phyloP scores from a whole-genome alignment of 1,140 invertebrate species.

The Conus ventricosus region DNA sequence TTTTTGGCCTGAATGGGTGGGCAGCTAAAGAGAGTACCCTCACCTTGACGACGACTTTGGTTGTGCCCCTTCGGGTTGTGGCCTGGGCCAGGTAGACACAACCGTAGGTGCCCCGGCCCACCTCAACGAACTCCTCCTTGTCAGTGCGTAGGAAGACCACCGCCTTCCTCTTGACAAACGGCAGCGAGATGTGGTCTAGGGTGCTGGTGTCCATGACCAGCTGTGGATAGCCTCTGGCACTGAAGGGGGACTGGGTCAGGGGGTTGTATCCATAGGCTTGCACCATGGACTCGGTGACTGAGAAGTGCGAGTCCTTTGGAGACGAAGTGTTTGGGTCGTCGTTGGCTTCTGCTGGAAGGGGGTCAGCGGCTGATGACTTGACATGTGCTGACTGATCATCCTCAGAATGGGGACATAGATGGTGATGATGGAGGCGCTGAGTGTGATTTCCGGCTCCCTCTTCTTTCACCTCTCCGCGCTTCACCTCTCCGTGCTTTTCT shows the following conservation, averaged over 20 bases:
- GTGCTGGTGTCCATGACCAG: conserved; percentile 8
- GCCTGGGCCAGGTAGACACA: conserved; percentile 47
- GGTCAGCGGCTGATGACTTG: background rate
- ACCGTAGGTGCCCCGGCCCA: conserved; percentile 49
- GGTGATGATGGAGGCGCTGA: background rate
- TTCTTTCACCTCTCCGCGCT: background rate
- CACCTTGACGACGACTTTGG: conserved; percentile 46
- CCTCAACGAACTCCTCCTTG: conserved; percentile 44
- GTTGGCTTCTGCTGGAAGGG: background rate
- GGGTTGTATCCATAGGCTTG: conserved; percentile 35
- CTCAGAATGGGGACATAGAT: background rate
- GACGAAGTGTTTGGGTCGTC: background rate
- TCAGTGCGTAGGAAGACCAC: conserved; percentile 39
- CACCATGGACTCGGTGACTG: conserved; percentile 24
- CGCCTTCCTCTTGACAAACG: conserved; percentile 37
- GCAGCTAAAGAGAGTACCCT: background rate
- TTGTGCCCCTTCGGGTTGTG: conserved; percentile 27
- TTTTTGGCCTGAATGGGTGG: too few relatives aligned
- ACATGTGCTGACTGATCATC: background rate
- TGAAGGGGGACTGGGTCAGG: conserved; percentile 32
- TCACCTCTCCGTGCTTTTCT: background rate
- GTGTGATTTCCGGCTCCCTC: background rate
- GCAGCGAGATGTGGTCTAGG: conserved; percentile 44
- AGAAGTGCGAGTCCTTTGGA: background rate
- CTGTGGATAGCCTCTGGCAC: conserved; percentile 14